Percentiles rank a stretch among this genome's conserved stretches.
Evolutionary conservation across 2,113 vertebrate genomes (phyloP).

Genomic region (Bagarius yarrelli): DNA sequence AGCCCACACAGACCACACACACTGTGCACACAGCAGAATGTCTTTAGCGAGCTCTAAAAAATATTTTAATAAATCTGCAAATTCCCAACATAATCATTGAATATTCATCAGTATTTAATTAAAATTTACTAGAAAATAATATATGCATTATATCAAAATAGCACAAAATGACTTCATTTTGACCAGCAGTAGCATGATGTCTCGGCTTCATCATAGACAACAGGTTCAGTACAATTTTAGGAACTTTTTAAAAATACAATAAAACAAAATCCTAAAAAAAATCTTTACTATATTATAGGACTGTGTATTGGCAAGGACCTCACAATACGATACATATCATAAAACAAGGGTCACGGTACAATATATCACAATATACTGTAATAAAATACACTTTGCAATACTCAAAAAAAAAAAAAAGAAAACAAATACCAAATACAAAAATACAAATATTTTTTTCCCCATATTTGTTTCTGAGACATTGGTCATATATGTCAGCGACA

Average conservation of each 20-base stretch:
- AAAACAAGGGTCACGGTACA: no score
- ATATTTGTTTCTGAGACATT: no score
- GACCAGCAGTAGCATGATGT: not conserved
- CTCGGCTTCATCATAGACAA: not conserved
- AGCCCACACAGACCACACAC: not conserved
- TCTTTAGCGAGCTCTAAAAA: not conserved
- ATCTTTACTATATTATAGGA: not conserved
- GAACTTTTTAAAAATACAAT: not conserved
- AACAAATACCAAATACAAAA: no score
- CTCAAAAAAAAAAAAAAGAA: no score
- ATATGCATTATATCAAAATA: not conserved
- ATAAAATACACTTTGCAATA: no score
- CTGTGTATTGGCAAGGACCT: no score
- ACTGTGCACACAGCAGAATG: not conserved
- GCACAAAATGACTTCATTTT: not conserved
- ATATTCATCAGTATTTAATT: not conserved
- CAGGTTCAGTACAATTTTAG: not conserved
- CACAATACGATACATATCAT: no score
- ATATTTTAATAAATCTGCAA: not conserved
- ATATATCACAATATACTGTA: no score
- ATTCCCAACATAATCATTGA: not conserved
- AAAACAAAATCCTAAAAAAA: not conserved
- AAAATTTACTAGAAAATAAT: not conserved
- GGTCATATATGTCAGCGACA: no score
- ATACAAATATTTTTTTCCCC: no score